phyloP scores from a whole-genome alignment of 2,888 invertebrate genomes.

The Odontothrips loti region DNA sequence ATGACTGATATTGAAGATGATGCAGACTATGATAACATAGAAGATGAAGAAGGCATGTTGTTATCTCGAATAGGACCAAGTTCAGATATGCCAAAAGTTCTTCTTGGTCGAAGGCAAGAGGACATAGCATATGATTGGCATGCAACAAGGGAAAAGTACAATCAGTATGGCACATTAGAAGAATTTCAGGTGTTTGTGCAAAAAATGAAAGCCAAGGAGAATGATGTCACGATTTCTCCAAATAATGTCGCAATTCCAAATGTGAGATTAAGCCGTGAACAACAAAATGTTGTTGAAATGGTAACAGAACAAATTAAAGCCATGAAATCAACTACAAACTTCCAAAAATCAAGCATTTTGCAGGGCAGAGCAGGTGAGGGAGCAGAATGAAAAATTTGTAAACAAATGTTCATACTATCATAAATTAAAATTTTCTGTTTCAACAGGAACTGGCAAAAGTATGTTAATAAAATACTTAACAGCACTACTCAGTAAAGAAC shows the following conservation, averaged over 20 bases:
- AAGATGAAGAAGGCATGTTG: constrained; percentile 29
- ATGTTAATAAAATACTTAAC: too few species aligned
- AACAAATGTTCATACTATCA: background rate
- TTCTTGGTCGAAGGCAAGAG: constrained; percentile 15
- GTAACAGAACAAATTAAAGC: background rate
- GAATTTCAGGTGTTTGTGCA: background rate
- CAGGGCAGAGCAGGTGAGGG: background rate
- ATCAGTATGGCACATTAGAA: background rate
- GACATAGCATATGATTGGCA: constrained; percentile 24
- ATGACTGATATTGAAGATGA: background rate
- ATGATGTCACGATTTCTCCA: background rate
- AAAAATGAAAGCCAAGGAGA: background rate
- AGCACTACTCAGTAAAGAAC: too few species aligned
- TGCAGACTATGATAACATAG: background rate
- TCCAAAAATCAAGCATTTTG: background rate
- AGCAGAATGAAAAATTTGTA: background rate
- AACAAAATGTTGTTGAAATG: background rate
- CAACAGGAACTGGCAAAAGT: background rate
- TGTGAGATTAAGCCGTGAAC: background rate
- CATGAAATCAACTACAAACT: background rate
- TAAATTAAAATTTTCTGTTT: background rate
- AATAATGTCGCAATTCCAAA: background rate
- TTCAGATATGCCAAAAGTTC: background rate
- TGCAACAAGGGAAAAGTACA: background rate
- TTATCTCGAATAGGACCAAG: constrained; percentile 28